These are phyloP conservation scores for Abramis brama DNA, from an alignment of 2,113 vertebrate genomes.

Conservation along the genomic window DNA sequence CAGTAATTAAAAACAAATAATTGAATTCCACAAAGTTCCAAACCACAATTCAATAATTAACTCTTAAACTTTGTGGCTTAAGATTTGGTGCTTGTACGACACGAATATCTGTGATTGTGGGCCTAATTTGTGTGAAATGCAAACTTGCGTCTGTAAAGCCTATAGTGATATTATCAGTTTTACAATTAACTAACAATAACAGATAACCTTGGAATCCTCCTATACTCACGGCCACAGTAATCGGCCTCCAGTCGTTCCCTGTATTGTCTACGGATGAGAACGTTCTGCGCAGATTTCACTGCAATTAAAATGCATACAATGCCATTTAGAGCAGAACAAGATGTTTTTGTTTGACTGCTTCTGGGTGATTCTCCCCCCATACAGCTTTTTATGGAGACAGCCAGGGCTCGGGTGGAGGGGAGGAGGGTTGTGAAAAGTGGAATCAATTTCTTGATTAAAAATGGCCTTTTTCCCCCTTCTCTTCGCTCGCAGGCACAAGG, in stretches of 20 bases:
- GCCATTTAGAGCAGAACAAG: slow-evolving; percentile 83
- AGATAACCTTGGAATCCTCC: slow-evolving; percentile 81
- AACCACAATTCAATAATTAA: slow-evolving; percentile 73
- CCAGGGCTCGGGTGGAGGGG: slow-evolving; percentile 45
- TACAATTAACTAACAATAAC: slow-evolving; percentile 84
- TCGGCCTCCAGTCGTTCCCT: slow-evolving; percentile 54
- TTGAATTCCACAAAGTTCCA: slow-evolving; percentile 73
- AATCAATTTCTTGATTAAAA: slow-evolving; percentile 85
- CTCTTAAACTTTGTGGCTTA: slow-evolving; percentile 68
- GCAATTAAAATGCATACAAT: slow-evolving; percentile 85
- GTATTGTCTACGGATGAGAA: slow-evolving; percentile 53
- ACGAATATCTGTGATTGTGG: slow-evolving; percentile 73
- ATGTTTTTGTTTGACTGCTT: slow-evolving; percentile 82
- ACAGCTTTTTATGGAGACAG: slow-evolving; percentile 67
- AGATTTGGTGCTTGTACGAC: slow-evolving; percentile 46
- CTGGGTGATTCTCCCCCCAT: slow-evolving; percentile 78
- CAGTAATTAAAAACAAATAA: slow-evolving; percentile 79
- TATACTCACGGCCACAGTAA: slow-evolving; percentile 57
- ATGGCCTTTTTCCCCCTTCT: slow-evolving; percentile 65
- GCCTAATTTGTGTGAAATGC: slow-evolving; percentile 80
- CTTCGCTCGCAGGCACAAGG: slow-evolving; percentile 62
- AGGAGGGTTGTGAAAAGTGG: slow-evolving; percentile 66
- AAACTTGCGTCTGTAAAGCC: slow-evolving; percentile 75
- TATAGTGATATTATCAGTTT: slow-evolving; percentile 76
- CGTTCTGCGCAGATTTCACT: slow-evolving; percentile 78